A percentile compares a stretch with the other conserved stretches of the same genome.
These are phyloP conservation scores for Diarsia rubi DNA, from an alignment of 2,888 invertebrate species.

Conservation along the genomic window DNA sequence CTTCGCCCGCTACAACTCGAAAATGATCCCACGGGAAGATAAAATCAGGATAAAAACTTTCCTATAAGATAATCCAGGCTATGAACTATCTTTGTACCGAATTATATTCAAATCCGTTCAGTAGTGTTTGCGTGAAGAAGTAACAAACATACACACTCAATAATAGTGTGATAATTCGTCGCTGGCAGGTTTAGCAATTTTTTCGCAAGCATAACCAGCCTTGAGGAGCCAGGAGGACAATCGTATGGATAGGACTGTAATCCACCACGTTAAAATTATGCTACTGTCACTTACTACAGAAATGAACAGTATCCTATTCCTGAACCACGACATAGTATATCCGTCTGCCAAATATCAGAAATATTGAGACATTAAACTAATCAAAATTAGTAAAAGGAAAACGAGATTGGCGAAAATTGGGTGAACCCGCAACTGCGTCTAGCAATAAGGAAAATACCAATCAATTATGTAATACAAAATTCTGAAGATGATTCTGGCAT, in stretches of 20 bases:
- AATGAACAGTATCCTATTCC: background rate
- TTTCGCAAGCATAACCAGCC: constrained; percentile 22
- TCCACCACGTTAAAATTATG: background rate
- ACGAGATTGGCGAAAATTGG: background rate
- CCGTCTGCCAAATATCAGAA: background rate
- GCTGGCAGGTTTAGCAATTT: constrained; percentile 24
- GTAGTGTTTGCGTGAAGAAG: too few species aligned
- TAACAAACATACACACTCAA: too few species aligned
- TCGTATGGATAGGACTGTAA: background rate
- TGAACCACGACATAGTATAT: background rate
- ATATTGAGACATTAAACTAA: background rate
- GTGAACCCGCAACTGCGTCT: background rate
- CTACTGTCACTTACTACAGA: background rate
- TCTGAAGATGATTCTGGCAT: background rate
- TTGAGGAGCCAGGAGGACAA: background rate
- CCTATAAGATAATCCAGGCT: too few species aligned
- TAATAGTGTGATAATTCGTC: background rate
- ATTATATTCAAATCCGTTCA: too few species aligned
- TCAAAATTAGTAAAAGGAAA: background rate
- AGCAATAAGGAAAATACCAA: background rate
- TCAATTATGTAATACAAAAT: background rate
- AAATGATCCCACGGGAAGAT: too few species aligned
- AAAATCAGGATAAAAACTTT: too few species aligned
- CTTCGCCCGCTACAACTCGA: too few species aligned
- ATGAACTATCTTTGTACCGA: too few species aligned